Conservation (phyloP, 2,113 vertebrate species). For the Entosphenus tridentatus region DNA sequence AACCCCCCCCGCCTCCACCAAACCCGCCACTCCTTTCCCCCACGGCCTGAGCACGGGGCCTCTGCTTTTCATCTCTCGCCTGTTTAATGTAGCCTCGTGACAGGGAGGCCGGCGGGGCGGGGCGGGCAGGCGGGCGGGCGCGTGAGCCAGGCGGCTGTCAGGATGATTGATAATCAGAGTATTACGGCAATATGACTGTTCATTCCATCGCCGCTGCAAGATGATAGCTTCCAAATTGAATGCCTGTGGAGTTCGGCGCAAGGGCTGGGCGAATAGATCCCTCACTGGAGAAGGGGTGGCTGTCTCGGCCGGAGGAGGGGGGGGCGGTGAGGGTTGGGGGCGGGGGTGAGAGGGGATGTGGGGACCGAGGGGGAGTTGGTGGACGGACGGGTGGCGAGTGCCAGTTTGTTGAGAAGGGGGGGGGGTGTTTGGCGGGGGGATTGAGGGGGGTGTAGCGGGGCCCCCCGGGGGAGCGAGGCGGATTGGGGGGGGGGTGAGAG, state of each 20-base stretch:
- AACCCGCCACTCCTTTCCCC: background rate
- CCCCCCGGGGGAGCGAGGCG: no score
- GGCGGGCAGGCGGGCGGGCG: background rate
- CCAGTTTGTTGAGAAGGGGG: no score
- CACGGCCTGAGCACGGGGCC: background rate
- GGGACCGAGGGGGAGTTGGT: no score
- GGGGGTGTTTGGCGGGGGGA: no score
- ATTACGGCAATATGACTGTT: constrained; percentile 5
- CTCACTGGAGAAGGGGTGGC: no score
- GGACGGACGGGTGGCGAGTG: no score
- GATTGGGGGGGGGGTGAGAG: no score
- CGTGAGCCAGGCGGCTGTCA: background rate
- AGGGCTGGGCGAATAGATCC: background rate
- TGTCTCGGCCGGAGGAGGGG: no score
- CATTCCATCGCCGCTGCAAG: constrained; percentile 2
- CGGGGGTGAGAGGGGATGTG: no score
- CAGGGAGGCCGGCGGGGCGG: background rate
- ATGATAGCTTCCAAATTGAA: constrained; percentile 5
- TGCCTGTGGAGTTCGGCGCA: background rate
- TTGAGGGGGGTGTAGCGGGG: no score
- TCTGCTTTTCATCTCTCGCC: constrained; percentile 3
- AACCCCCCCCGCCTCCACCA: no score
- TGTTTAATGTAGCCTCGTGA: constrained; percentile 2
- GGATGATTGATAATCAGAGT: constrained; percentile 5
- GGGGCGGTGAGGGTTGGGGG: no score